These are phyloP conservation scores for Saxidomus purpurata DNA, from an alignment of 1,140 invertebrate species.

Conservation along the genomic window DNA sequence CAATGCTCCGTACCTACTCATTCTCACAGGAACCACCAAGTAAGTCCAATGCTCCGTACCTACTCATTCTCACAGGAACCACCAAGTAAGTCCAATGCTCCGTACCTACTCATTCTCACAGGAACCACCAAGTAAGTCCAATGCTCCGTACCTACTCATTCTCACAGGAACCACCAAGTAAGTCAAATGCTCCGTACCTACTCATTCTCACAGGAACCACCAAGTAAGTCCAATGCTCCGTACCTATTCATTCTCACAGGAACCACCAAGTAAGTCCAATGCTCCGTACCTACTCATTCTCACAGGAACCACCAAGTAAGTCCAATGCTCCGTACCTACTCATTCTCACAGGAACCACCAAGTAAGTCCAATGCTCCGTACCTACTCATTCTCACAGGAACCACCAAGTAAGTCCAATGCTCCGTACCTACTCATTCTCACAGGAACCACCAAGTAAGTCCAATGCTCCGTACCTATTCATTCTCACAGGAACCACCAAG, in stretches of 20 bases:
- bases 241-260: slow-evolving; percentile 54
- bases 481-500: slow-evolving; percentile 46
- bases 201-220: slow-evolving; percentile 42
- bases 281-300: slow-evolving; percentile 49
- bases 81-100: slow-evolving; percentile 46
- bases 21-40: slow-evolving; percentile 46
- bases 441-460: slow-evolving; percentile 53
- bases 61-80: slow-evolving; percentile 39
- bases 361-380: slow-evolving; percentile 47
- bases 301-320: slow-evolving; percentile 50
- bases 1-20: slow-evolving; percentile 36
- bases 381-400: slow-evolving; percentile 43
- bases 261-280: slow-evolving; percentile 35
- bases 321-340: slow-evolving; percentile 37
- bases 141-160: slow-evolving; percentile 45
- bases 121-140: slow-evolving; percentile 44
- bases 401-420: slow-evolving; percentile 44
- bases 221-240: slow-evolving; percentile 43
- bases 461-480: slow-evolving; percentile 39
- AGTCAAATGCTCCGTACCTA: slow-evolving; percentile 35
- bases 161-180: slow-evolving; percentile 49
- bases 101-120: slow-evolving; percentile 46
- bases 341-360: slow-evolving; percentile 40
- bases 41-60: slow-evolving; percentile 43
- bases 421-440: slow-evolving; percentile 43